A percentile compares a stretch with the other conserved stretches of the same genome.
Evolutionary conservation across 2,113 vertebrate genomes (phyloP).

Genomic region (Pseudonaja textilis): DNA sequence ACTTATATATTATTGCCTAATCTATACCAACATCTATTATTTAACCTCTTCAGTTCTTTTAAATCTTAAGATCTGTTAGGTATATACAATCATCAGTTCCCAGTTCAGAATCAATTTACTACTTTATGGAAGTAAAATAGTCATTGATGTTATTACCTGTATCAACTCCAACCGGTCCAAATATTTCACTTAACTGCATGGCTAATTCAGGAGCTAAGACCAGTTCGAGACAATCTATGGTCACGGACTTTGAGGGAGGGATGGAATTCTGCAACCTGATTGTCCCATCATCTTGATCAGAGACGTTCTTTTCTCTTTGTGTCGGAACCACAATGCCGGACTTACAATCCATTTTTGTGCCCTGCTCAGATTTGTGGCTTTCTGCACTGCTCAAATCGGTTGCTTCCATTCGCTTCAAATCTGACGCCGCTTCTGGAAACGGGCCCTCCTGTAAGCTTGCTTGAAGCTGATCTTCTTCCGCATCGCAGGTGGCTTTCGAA

Average conservation of each 20-base stretch:
- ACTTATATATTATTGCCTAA: neutral
- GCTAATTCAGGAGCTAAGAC: constrained; percentile 90
- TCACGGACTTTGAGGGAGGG: constrained; percentile 63
- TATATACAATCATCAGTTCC: neutral
- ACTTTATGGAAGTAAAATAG: neutral
- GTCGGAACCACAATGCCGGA: neutral
- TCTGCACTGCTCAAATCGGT: constrained; percentile 45
- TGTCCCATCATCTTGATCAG: constrained; percentile 21
- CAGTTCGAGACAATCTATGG: constrained; percentile 87
- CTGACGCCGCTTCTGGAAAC: constrained; percentile 22
- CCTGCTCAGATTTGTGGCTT: constrained; percentile 39
- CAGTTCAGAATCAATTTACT: neutral
- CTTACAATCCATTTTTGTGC: constrained; percentile 32
- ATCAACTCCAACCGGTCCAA: constrained; percentile 92
- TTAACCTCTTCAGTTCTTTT: neutral
- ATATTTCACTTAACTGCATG: constrained; percentile 90
- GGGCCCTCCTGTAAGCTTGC: constrained; percentile 45
- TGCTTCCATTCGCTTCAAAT: neutral
- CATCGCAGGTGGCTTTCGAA: constrained; percentile 48
- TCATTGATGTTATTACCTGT: constrained; percentile 77
- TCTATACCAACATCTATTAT: neutral
- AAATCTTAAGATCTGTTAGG: neutral
- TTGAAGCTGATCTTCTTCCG: constrained; percentile 32
- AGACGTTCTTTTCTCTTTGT: constrained; percentile 34
- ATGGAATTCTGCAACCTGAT: constrained; percentile 34